Percentiles rank a stretch among this genome's conserved stretches.
phyloP scores from a whole-genome alignment of 2,888 invertebrate genomes.

The Ptychoptera albimana region DNA sequence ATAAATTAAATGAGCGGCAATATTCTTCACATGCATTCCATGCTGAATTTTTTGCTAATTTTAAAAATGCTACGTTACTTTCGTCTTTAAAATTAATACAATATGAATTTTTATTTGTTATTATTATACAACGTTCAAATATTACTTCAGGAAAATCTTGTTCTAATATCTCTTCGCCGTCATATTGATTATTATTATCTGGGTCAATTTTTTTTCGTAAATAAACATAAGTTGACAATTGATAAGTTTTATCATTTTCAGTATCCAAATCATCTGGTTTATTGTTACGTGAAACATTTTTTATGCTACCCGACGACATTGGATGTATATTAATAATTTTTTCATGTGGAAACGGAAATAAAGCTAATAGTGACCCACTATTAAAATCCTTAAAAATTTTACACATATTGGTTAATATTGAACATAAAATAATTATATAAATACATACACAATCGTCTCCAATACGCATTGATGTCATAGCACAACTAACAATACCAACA shows the following conservation, averaged over 20 bases:
- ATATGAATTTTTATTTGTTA: constrained; percentile 29
- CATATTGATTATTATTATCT: constrained; percentile 20
- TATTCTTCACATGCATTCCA: constrained; percentile 30
- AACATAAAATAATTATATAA: constrained; percentile 1
- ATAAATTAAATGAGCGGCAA: constrained; percentile 29
- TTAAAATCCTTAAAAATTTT: constrained; percentile 20
- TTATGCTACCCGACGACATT: no score
- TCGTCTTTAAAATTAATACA: constrained; percentile 25
- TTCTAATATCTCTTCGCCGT: constrained; percentile 27
- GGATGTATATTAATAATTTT: constrained; percentile 26
- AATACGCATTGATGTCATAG: constrained; percentile 26
- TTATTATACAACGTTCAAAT: constrained; percentile 29
- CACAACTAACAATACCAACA: constrained; percentile 28
- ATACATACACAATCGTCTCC: constrained; percentile 24
- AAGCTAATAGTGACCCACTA: constrained; percentile 19
- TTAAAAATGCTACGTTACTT: constrained; percentile 26
- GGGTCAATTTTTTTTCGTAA: constrained; percentile 21
- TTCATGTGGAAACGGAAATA: constrained; percentile 27
- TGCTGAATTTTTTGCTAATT: constrained; percentile 20
- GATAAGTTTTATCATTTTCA: background rate
- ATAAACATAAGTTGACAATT: constrained; percentile 18
- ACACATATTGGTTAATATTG: no score
- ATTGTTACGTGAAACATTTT: no score
- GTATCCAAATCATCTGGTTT: no score
- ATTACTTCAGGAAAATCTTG: constrained; percentile 28